These are phyloP conservation scores for Leucopsar rothschildi DNA, from an alignment of 2,113 vertebrate genomes.

Conservation along the genomic window DNA sequence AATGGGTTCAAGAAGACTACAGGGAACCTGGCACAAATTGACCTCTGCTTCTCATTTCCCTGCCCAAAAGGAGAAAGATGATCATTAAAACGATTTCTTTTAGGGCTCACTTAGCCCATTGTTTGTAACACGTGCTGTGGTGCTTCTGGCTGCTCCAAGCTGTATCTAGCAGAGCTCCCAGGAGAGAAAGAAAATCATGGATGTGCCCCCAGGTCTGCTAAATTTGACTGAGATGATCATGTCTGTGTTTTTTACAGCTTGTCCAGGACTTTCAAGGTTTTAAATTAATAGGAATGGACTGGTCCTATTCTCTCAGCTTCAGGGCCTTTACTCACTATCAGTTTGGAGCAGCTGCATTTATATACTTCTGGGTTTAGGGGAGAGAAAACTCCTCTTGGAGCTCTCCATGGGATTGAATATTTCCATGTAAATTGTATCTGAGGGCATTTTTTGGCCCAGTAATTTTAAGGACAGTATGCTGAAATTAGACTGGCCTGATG, in stretches of 20 bases:
- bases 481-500: background rate
- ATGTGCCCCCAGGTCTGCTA: slow-evolving; percentile 9
- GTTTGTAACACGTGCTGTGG: background rate
- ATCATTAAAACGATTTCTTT: background rate
- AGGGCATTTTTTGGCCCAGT: background rate
- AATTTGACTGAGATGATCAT: slow-evolving; percentile 32
- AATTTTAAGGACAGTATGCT: background rate
- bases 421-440: slow-evolving; percentile 11
- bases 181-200: background rate
- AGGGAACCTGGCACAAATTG: background rate
- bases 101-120: slow-evolving; percentile 18
- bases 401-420: background rate
- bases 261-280: slow-evolving; percentile 28
- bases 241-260: slow-evolving; percentile 7
- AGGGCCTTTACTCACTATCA: slow-evolving; percentile 17
- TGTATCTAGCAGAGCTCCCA: background rate
- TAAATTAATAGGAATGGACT: slow-evolving; percentile 42
- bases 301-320: slow-evolving; percentile 12
- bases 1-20: background rate
- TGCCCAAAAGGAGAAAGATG: background rate
- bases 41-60: background rate
- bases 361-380: background rate
- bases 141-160: background rate
- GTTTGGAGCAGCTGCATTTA: slow-evolving; percentile 47
- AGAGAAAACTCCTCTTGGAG: slow-evolving; percentile 24